Percentiles rank a stretch among this genome's conserved stretches.
These are phyloP conservation scores for Motacilla alba DNA, from an alignment of 2,113 vertebrate genomes.

Conservation along the genomic window DNA sequence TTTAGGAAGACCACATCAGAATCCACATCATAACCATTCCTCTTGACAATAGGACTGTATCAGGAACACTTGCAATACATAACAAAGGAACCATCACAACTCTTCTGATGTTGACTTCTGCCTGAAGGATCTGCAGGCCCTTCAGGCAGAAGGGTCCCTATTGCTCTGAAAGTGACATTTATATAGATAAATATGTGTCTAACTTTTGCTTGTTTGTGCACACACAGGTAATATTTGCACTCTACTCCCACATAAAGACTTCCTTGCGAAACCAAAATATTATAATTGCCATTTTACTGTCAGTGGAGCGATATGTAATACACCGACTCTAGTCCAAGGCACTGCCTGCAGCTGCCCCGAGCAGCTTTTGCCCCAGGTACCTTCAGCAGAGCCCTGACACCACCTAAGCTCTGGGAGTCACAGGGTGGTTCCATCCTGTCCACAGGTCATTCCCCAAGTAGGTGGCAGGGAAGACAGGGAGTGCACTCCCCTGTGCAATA, in stretches of 20 bases:
- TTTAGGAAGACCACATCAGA: constrained; percentile 1
- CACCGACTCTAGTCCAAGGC: not conserved
- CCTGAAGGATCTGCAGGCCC: not conserved
- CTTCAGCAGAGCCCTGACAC: not conserved
- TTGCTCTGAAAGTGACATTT: not conserved
- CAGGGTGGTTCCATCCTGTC: not conserved
- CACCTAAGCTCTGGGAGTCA: not conserved
- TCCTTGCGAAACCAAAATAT: not conserved
- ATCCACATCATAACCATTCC: not conserved
- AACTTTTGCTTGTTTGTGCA: constrained; percentile 16
- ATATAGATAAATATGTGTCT: not conserved
- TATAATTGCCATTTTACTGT: not conserved
- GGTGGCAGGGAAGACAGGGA: not conserved
- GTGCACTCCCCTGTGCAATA: not conserved
- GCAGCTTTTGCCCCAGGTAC: not conserved
- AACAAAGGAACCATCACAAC: not conserved
- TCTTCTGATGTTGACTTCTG: not conserved
- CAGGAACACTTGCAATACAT: not conserved
- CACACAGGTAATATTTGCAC: not conserved
- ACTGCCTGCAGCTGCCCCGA: not conserved
- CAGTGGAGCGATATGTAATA: rapidly evolving
- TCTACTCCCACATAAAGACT: not conserved
- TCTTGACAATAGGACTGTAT: not conserved
- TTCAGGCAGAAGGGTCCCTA: not conserved
- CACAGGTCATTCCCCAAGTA: not conserved